Conservation (phyloP, 2,797 vertebrate genomes). For the Gymnoscopelus microlampas region DNA sequence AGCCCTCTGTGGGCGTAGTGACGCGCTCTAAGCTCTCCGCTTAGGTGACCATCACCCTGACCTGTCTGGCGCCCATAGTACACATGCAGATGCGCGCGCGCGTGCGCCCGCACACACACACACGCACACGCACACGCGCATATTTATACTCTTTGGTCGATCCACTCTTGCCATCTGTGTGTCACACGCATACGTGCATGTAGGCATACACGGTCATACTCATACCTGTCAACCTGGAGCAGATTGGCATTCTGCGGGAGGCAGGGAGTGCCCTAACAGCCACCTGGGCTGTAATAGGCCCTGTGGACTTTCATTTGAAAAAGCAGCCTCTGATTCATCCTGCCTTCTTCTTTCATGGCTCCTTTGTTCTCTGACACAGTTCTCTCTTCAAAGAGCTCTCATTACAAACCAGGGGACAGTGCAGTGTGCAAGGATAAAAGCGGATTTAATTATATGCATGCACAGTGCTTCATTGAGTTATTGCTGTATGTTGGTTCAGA, state of each 20-base stretch:
- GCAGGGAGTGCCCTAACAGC: slow-evolving; percentile 44
- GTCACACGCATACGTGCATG: background rate
- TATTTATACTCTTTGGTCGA: background rate
- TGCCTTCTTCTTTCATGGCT: slow-evolving; percentile 38
- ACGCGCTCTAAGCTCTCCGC: slow-evolving; percentile 23
- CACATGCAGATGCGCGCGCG: slow-evolving; percentile 3
- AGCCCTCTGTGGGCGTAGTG: slow-evolving; percentile 22
- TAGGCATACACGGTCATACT: background rate
- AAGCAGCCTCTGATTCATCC: slow-evolving; percentile 53
- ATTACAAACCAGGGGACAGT: slow-evolving; percentile 7
- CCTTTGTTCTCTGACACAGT: slow-evolving; percentile 43
- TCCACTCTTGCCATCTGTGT: too few relatives aligned
- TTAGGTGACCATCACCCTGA: slow-evolving; percentile 28
- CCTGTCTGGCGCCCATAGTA: slow-evolving; percentile 5
- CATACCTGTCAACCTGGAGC: slow-evolving; percentile 58
- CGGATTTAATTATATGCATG: slow-evolving; percentile 42
- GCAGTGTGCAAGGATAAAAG: slow-evolving; percentile 16
- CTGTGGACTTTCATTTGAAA: slow-evolving; percentile 58
- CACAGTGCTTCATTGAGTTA: slow-evolving; percentile 24
- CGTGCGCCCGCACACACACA: background rate
- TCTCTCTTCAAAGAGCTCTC: slow-evolving; percentile 46
- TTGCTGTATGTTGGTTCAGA: too few relatives aligned
- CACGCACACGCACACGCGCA: background rate
- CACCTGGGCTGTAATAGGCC: slow-evolving; percentile 67
- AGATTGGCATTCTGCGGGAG: slow-evolving; percentile 63